phyloP scores from a whole-genome alignment of 37 sponge, comb jelly and placozoan species.

The Spongilla lacustris region DNA sequence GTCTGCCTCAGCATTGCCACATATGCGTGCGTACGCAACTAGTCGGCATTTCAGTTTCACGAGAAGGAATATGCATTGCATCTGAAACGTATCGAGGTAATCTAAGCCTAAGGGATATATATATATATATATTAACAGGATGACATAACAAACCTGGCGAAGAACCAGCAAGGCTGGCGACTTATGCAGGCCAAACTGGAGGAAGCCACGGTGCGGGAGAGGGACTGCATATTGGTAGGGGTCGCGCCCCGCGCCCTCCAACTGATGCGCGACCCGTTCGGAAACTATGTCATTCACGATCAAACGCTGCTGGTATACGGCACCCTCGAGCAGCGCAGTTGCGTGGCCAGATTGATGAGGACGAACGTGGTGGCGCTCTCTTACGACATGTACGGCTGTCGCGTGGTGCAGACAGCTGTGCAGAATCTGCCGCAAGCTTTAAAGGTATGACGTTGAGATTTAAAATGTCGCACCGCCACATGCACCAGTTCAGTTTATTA shows the following conservation, averaged over 20 bases:
- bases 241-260: slow-evolving; percentile 64
- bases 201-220: slow-evolving; percentile 64
- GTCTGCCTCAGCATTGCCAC: too few relatives aligned
- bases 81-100: too few relatives aligned
- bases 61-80: too few relatives aligned
- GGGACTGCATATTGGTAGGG: slow-evolving; percentile 85
- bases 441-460: slow-evolving; percentile 49
- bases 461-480: too few relatives aligned
- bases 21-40: too few relatives aligned
- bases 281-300: slow-evolving; percentile 97
- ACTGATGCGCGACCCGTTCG: slow-evolving; percentile 91
- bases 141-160: slow-evolving; percentile 39
- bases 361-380: slow-evolving; percentile 81
- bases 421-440: slow-evolving; percentile 74
- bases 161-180: slow-evolving; percentile 93
- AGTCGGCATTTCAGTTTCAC: too few relatives aligned
- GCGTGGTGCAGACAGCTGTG: slow-evolving; percentile 95
- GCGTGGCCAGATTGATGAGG: slow-evolving; percentile 58
- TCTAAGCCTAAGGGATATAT: too few relatives aligned
- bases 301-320: slow-evolving; percentile 97
- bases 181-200: slow-evolving; percentile 95
- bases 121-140: too few relatives aligned
- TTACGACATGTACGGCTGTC: slow-evolving; percentile 90
- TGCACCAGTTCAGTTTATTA: too few relatives aligned
- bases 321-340: slow-evolving; percentile 61